Evolutionary conservation across 2,888 invertebrate genomes (phyloP), one percentile per base, ranked within the genome.

Genomic region (Dryocosmus kuriphilus): DNA sequence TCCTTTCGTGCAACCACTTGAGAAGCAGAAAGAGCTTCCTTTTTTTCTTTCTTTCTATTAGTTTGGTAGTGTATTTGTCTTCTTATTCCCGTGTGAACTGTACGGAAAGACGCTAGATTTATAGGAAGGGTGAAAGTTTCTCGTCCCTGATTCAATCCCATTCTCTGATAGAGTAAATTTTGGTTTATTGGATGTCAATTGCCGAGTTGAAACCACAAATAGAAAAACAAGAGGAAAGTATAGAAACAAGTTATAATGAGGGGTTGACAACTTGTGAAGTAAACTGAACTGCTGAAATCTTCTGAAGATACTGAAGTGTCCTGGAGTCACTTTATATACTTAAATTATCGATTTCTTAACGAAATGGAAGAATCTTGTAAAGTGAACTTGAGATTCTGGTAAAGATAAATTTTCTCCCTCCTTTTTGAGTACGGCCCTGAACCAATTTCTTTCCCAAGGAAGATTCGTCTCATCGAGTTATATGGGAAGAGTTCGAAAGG

Each of bases 381-480:
- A 65, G 14, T 24, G 5, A 57, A 9, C 4, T 24, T 57, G 11
- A 55, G 22, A 11, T 11, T 55, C 4, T 11, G 24, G 57, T 57
- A 5, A 57, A 24, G 6, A 22, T 22, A 24, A 24, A 24, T 57
- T 57, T 14, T 24, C 57, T 5, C 57, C 1, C 57, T 51, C 51
- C 35, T 63, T n/a, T 63, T 63, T 63, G 32, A n/a, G 19, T 2
- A 38, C 38, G 7, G 38, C 65, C 24, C 24, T 65, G 41, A 65
- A 65, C 65, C 41, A 65, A 65, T 65, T 65, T 38, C 41, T 24
- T 65, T 41, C 24, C 65, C 7, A 4, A 2, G 41, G 1, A 41
- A 65, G 24, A 65, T 65, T 24, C 41, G 38, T 65, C 65, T 65
- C 38, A 41, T 41, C 38, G 65, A 65, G 41, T 65, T 65, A 65